Evolutionary conservation across 2,888 invertebrate species (phyloP), one percentile per base, ranked within the genome.

Genomic region (Caenorhabditis drosophilae): DNA sequence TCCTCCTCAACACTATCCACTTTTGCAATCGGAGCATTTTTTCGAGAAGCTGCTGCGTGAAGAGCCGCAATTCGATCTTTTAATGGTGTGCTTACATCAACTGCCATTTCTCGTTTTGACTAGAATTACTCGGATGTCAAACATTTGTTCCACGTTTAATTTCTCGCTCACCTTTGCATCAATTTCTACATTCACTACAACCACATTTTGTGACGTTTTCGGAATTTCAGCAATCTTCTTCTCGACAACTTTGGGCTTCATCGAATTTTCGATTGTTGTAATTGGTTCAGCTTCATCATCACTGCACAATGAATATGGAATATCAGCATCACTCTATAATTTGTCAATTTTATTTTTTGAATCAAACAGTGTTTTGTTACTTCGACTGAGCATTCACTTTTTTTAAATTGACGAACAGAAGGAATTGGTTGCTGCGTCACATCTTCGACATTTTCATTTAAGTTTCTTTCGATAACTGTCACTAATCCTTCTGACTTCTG

Each of bases 261-360:
- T 64, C 20, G 64, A 51, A 15, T 54, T 64, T 26, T 64, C 64
- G 26, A 64, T 64, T 53, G 49, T 64, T 11, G 58, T 58, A 44
- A 64, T 64, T 25, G 64, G 64, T 18, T 64, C 64, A 4, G 47
- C 66, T 49, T 66, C 66, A 35, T 66, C 66, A 35, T 66, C 66
- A 18, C 59, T 59, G 52, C 66, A 59, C 4, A 66, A 25, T 6
- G 66, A 66, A 41, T 66, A 66, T 16, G 66, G 56, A 16, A 66
- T 49, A 41, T 66, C 66, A 7, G 41, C 66, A 18, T 66, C 66
- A 26, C 59, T 59, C 66, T 66, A 47, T 42, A 64, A 35, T 12
- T 18, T 7, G 16, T 11, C 11, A 20, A 46, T 46, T 44, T 3
- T 16, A 18, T n/a, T 45, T 45, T 26, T 11, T 9, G 12, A 31